phyloP scores from a whole-genome alignment of 2,888 invertebrate species.

The Zygogramma bicolorata region DNA sequence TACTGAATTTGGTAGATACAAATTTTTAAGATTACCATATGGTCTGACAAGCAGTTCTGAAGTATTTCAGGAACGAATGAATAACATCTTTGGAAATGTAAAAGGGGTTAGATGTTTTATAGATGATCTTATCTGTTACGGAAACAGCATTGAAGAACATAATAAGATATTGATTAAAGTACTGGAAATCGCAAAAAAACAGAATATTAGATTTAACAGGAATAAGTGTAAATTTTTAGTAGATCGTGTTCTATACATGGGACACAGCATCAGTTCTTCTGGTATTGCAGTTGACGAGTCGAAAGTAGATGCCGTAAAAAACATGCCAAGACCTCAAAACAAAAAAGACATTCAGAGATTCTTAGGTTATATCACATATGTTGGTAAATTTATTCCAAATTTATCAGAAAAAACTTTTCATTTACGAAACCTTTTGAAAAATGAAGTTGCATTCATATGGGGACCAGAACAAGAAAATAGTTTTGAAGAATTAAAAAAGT shows the following conservation, averaged over 20 bases:
- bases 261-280: conserved; percentile 38
- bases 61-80: conserved; percentile 23
- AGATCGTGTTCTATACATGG: conserved; percentile 33
- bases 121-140: conserved; percentile 53
- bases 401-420: conserved; percentile 44
- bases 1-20: conserved; percentile 37
- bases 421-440: conserved; percentile 45
- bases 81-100: conserved; percentile 34
- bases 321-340: neutral
- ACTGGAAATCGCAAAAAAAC: neutral
- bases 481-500: conserved; percentile 31
- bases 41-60: conserved; percentile 25
- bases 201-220: conserved; percentile 9
- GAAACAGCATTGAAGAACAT: conserved; percentile 45
- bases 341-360: neutral
- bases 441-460: conserved; percentile 29
- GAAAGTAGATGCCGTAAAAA: conserved; percentile 38
- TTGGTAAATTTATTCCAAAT: conserved; percentile 51
- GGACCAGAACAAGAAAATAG: conserved; percentile 15
- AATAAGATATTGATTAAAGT: conserved; percentile 34
- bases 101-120: conserved; percentile 49
- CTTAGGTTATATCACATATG: conserved; percentile 51
- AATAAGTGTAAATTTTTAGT: neutral
- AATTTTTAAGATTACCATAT: conserved; percentile 36
- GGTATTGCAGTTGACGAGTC: conserved; percentile 39